Conservation (phyloP, 2,113 vertebrate species). For the Hemiscyllium ocellatum region DNA sequence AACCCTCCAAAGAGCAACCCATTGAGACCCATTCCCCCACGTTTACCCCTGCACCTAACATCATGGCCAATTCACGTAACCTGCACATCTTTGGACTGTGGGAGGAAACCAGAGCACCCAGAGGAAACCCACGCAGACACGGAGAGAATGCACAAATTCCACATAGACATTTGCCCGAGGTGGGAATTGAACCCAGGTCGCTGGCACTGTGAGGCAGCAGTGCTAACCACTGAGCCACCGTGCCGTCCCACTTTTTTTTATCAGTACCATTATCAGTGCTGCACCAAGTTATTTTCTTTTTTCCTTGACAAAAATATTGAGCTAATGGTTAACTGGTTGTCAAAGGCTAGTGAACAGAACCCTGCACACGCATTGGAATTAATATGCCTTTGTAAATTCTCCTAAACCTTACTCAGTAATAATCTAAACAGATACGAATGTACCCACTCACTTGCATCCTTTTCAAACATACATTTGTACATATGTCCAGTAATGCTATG, state of each 20-base stretch:
- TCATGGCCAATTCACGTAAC: no score
- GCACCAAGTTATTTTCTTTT: background rate
- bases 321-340: background rate
- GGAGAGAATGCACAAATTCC: no score
- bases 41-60: no score
- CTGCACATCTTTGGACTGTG: no score
- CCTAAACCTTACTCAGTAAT: background rate
- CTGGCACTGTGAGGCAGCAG: no score
- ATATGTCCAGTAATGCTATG: background rate
- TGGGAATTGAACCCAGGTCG: no score
- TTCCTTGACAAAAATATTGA: background rate
- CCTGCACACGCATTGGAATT: background rate
- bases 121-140: no score
- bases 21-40: no score
- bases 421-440: background rate
- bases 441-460: background rate
- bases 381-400: background rate
- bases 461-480: background rate
- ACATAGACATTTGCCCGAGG: no score
- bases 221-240: no score
- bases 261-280: background rate
- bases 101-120: no score
- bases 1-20: no score
- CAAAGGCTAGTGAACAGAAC: background rate
- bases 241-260: background rate